Conservation (phyloP, 1,140 invertebrate genomes). For the Lethocerus indicus region DNA sequence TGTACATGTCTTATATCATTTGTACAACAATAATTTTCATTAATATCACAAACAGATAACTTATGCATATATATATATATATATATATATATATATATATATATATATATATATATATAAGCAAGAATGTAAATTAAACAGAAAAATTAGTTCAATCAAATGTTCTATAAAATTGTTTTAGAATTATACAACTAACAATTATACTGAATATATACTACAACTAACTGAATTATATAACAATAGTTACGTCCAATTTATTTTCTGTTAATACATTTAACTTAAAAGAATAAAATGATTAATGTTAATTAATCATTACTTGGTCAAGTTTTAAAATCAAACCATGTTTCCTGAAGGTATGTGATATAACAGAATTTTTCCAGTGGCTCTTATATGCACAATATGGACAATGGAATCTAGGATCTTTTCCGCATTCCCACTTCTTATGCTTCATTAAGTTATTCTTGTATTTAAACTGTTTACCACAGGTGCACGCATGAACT, state of each 20-base stretch:
- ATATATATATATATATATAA: too few relatives aligned
- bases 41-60: too few relatives aligned
- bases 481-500: too few relatives aligned
- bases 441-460: constrained; percentile 19
- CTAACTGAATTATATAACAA: too few relatives aligned
- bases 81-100: too few relatives aligned
- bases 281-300: background rate
- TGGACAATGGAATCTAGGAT: constrained; percentile 30
- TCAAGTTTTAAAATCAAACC: background rate
- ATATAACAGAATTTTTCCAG: constrained; percentile 27
- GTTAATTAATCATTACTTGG: background rate
- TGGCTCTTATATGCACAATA: constrained; percentile 30
- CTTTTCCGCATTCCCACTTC: constrained; percentile 36
- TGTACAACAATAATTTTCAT: too few relatives aligned
- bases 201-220: background rate
- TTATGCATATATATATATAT: too few relatives aligned
- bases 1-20: too few relatives aligned
- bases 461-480: constrained; percentile 13
- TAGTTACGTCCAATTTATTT: too few relatives aligned
- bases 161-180: background rate
- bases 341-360: constrained; percentile 3
- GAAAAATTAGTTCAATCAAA: background rate
- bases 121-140: background rate
- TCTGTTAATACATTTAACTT: background rate
- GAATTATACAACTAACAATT: background rate